Evolutionary conservation across 2,113 vertebrate species (phyloP), one percentile per base, ranked within the genome.

Genomic region (Coreoperca whiteheadi): DNA sequence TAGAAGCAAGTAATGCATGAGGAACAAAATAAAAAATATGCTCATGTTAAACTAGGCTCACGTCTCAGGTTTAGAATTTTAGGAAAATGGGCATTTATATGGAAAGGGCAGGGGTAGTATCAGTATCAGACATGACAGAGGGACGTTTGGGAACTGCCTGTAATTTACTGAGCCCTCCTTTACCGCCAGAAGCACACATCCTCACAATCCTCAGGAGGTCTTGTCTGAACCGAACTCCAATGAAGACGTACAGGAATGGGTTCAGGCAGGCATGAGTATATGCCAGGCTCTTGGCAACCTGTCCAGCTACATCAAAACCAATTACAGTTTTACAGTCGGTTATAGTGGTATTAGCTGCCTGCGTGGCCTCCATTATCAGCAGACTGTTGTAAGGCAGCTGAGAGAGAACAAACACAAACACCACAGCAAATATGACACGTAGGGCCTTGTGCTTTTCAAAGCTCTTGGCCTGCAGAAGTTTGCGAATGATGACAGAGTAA

Each of bases 261-360:
- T 98, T 98, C 64, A 98, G 93, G 92, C 97, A 98, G 66, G 97
- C 96, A 61, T 98, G 98, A 12, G 96, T 93, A 65, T 95, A 98
- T 4, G 97, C 97, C 0, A 98, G 81, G 79, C 93, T 95, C 84
- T 96, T 97, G 18, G 96, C 95, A 30, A 98, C 82, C 91, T 97
- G 96, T 76, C 95, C 90, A 0, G 92, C 95, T 0, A 97, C 86
- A 69, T 97, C 96, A 1, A 97, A 88, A 4, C 0, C 8, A 20
- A 53, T 72, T 0, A 89, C 56, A 1, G 64, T 28, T 1, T 76
- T 0, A 8, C 98, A 99, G 4, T 87, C 86, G 5, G 91, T 94
- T 16, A 90, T 93, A 16, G 65, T 87, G 0, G 73, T 16, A 0
- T 92, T 78, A 3, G 92, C 92, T 1, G 94, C 94, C 25, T 96